Evolutionary conservation across 2,113 vertebrate genomes (phyloP).

Genomic region (Chaenogobius annularis): DNA sequence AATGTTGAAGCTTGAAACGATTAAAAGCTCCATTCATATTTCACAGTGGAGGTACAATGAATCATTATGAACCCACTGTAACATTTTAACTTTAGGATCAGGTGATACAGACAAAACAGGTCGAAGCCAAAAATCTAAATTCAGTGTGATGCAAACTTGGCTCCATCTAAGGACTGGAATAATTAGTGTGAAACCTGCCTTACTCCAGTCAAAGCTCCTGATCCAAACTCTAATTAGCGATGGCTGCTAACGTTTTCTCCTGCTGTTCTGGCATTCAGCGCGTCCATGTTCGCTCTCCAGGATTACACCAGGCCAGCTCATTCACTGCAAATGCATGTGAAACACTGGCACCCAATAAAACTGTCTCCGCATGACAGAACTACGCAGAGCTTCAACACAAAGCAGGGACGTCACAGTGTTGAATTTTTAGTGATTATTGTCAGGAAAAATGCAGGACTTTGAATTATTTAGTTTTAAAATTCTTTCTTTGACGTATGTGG

Average conservation of each 20-base stretch:
- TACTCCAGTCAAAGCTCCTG: conserved; percentile 1
- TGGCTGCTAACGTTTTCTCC: conserved; percentile 5
- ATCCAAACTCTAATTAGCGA: conserved; percentile 44
- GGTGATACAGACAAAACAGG: not conserved
- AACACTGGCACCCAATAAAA: not conserved
- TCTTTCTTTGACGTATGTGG: too few relatives aligned
- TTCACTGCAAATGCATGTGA: not conserved
- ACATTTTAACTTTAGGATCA: too few relatives aligned
- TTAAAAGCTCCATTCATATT: too few relatives aligned
- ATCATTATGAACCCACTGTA: too few relatives aligned
- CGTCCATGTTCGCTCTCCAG: conserved; percentile 16
- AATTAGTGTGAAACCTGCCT: conserved; percentile 21
- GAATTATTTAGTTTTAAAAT: too few relatives aligned
- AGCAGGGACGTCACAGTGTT: not conserved
- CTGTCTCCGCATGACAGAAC: not conserved
- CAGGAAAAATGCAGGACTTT: too few relatives aligned
- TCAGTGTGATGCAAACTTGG: conserved; percentile 1
- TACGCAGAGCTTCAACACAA: not conserved
- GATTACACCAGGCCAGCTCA: conserved; percentile 1
- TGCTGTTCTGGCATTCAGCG: conserved; percentile 18
- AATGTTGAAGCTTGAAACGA: not conserved
- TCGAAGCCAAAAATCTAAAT: not conserved
- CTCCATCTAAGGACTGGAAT: conserved; percentile 16
- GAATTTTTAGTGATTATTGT: too few relatives aligned
- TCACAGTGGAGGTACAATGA: too few relatives aligned